Evolutionary conservation across 1,140 invertebrate genomes (phyloP), one percentile per base, ranked within the genome.

Genomic region (Teleopsis dalmanni): DNA sequence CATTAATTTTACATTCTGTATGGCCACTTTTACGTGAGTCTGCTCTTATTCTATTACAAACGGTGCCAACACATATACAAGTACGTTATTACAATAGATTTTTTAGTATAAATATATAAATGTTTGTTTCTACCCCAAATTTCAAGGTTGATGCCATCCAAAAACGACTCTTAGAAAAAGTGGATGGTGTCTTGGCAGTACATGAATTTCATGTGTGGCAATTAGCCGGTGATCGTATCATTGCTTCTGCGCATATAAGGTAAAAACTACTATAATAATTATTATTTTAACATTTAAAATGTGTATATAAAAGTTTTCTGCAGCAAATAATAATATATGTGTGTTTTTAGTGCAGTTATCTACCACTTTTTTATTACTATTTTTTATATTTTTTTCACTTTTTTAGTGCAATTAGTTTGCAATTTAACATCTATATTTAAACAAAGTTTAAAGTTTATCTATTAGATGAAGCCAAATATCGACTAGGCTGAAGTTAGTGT

Each of bases 191-290:
- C 13, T 71, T 94, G 36, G 89, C 91, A 2, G 88, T 95, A 18
- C 92, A 95, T 59, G 91, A 95, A 70, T 93, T 95, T 64, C 91
- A 95, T 62, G 88, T 95, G 3, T 95, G 91, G 91, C 89, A 93
- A 70, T 75, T 95, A 51, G 90, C 91, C 18, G 89, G 89, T 2
- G 89, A 94, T 70, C 78, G 90, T 54, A 93, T 94, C 47, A 94
- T 95, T 58, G 91, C 91, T 40, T 93, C 91, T 8, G 91, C 91
- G 3, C 91, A 95, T 61, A 92, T 95, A 62, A 82, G 84, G 79
- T 87, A 37, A n/a, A 10, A n/a, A n/a, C n/a, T n/a, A n/a, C n/a
- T n/a, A n/a, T n/a, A n/a, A n/a, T n/a, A n/a, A n/a, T 9, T 31
- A n/a, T n/a, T n/a, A n/a, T n/a, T n/a, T n/a, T n/a, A n/a, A n/a